Evolutionary conservation across 2,797 vertebrate species (phyloP).

Genomic region (Rhinophrynus dorsalis): DNA sequence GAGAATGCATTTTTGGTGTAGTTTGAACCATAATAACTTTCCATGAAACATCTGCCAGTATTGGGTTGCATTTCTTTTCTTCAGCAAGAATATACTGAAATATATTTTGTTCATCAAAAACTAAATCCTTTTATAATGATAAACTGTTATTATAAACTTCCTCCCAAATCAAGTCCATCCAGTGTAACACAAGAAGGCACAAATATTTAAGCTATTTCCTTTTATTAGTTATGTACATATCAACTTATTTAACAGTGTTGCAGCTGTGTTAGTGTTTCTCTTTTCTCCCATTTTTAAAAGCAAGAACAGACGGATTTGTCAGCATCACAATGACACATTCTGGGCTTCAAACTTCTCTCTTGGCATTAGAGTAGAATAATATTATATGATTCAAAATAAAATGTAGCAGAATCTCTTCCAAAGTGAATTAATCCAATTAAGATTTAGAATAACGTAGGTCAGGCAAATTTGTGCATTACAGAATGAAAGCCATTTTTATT

Average conservation of each 20-base stretch:
- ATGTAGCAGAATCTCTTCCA: conserved; percentile 3
- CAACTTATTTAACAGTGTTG: background rate
- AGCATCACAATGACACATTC: conserved; percentile 13
- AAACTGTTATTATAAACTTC: too few relatives aligned
- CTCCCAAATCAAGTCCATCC: too few relatives aligned
- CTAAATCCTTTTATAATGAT: too few relatives aligned
- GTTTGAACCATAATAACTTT: too few relatives aligned
- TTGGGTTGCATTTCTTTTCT: too few relatives aligned
- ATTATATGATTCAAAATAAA: conserved; percentile 16
- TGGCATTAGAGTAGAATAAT: conserved; percentile 14
- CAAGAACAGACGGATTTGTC: background rate
- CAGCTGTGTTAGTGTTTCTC: background rate
- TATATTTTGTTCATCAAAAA: too few relatives aligned
- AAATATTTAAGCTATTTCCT: too few relatives aligned
- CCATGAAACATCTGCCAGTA: too few relatives aligned
- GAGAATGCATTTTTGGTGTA: too few relatives aligned
- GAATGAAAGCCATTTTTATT: background rate
- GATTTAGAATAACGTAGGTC: conserved; percentile 21
- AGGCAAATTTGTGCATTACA: background rate
- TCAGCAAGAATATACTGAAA: too few relatives aligned
- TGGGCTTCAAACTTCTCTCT: conserved; percentile 7
- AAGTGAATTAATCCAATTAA: conserved; percentile 26
- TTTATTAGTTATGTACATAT: background rate
- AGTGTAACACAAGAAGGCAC: too few relatives aligned
- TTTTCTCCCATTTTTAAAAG: background rate